Conservation (phyloP, 1,140 invertebrate species). For the Lucilia cuprina region DNA sequence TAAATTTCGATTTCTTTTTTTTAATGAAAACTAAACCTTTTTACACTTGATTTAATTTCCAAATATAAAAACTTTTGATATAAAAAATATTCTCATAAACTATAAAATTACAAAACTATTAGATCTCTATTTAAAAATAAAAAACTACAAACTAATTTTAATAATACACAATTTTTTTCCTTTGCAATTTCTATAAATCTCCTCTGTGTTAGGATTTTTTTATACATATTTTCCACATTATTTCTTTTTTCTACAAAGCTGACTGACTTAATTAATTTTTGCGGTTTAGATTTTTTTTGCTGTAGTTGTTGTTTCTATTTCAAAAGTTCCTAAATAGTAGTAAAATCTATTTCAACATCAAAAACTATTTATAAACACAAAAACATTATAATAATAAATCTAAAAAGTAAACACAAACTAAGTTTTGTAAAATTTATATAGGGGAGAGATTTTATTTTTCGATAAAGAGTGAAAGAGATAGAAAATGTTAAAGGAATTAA, state of each 20-base stretch:
- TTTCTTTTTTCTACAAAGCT: neutral
- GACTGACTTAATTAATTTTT: slow-evolving; percentile 14
- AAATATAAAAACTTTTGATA: neutral
- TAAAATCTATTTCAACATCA: neutral
- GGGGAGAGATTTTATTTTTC: no score
- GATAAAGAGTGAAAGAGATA: no score
- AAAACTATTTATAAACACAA: neutral
- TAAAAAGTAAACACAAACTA: neutral
- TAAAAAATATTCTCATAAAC: neutral
- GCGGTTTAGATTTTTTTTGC: neutral
- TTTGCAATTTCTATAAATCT: neutral
- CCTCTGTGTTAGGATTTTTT: neutral
- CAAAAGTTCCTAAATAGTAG: neutral
- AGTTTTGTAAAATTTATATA: no score
- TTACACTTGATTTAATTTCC: neutral
- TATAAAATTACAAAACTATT: neutral
- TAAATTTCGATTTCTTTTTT: no score
- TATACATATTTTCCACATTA: no score
- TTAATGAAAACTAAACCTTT: no score
- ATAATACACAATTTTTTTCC: neutral
- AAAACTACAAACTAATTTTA: neutral
- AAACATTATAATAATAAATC: neutral
- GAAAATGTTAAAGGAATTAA: no score
- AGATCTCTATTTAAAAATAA: neutral
- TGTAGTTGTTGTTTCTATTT: neutral